Evolutionary conservation across 2,113 vertebrate genomes (phyloP), one percentile per base, ranked within the genome.

Genomic region (Lepisosteus oculatus): DNA sequence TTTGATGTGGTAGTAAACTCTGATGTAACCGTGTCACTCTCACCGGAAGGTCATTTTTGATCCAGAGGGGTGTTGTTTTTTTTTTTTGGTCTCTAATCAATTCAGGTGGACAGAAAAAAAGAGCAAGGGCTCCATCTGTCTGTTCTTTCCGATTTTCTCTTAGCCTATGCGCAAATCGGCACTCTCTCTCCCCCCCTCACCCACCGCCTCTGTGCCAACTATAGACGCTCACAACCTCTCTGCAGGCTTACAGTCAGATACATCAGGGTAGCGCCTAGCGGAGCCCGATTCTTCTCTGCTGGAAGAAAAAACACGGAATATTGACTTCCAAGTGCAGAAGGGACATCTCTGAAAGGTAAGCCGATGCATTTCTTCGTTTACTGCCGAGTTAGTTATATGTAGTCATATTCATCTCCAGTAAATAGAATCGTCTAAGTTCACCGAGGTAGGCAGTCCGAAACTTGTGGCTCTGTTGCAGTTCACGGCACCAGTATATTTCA

Each of bases 141-240:
- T 74, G 79, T 75, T 78, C 83, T 76, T 85, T 84, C 87, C 81
- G 79, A 68, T 77, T 67, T 29, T 29, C 29, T 29, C 29, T 29
- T 29, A 29, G 29, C 29, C 29, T 29, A 29, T 29, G 29, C 29
- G 29, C 29, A 29, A 29, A 29, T 29, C 29, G 29, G 5, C 66
- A 45, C 29, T 43, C 17, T 56, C 65, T 44, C 61, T 62, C 59
- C 45, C 17, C 65, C 68, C 29, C 61, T 59, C 55, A 55, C 65
- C 6, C 56, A 11, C 17, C 55, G 55, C 17, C 42, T 69, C 9
- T 71, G 69, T 43, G 41, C n/a, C 72, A 29, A n/a, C 59, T 63
- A 43, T 15, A 55, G n/a, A 55, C 68, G 42, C 65, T 55, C 13
- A 43, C 12, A 65, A 56, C 42, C 71, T 62, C 55, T 42, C 68